Conservation (phyloP, 2,797 vertebrate species). For the Sebastolobus altivelis region DNA sequence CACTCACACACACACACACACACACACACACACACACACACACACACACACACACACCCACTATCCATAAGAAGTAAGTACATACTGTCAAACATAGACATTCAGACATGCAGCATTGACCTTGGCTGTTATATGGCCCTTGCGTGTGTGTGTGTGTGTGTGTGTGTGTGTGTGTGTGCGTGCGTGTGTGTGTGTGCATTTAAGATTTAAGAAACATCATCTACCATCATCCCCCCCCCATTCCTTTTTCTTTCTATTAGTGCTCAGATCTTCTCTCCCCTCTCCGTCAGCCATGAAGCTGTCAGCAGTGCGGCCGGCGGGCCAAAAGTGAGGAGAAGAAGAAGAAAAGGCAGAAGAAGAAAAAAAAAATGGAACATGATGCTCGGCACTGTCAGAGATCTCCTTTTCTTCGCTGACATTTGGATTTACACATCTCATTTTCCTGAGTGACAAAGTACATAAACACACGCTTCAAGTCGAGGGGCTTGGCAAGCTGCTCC, state of each 20-base stretch:
- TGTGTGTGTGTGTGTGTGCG: neutral
- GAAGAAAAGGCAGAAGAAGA: conserved; percentile 3
- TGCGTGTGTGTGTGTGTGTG: conserved; percentile 12
- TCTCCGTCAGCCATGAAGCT: conserved; percentile 67
- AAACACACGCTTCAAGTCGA: conserved; percentile 78
- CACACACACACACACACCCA: conserved; percentile 19
- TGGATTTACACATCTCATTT: conserved; percentile 84
- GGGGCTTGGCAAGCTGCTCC: conserved; percentile 68
- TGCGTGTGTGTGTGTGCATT: conserved; percentile 1
- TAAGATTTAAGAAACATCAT: conserved; percentile 30
- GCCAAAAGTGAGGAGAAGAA: conserved; percentile 56
- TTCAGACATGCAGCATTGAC: conserved; percentile 46
- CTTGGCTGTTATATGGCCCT: conserved; percentile 35
- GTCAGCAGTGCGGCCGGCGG: conserved; percentile 69
- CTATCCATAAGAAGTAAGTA: conserved; percentile 29
- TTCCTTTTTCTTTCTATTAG: conserved; percentile 35
- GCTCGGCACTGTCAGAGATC: conserved; percentile 72
- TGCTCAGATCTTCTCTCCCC: conserved; percentile 45
- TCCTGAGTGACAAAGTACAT: conserved; percentile 84
- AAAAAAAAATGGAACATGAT: conserved; percentile 56
- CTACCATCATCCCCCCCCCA: conserved; percentile 3
- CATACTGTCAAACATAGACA: conserved; percentile 28
- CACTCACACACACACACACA: conserved; percentile 14
- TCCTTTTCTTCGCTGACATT: conserved; percentile 72
- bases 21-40: conserved; percentile 18